Base-by-base conservation (phyloP, 2,113 vertebrate genomes). In the Columba livia region DNA sequence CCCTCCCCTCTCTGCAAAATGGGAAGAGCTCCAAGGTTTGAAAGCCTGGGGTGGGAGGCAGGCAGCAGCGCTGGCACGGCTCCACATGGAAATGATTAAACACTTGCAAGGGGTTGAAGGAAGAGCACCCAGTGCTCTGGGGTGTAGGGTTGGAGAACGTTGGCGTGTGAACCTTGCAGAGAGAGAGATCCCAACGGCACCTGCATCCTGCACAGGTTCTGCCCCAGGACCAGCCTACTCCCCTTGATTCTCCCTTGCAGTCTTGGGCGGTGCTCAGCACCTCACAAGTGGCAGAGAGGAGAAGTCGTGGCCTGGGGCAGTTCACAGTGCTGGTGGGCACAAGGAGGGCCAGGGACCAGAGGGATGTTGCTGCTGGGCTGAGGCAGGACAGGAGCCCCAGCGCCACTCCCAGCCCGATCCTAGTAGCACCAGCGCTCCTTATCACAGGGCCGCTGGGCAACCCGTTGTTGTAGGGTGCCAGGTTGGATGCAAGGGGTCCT, bases 131-230 rank as follows among this genome's bases (percentile, higher is more conserved):
- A 54, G 67, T 11, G 87, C 79, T 91, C 36, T 6, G 64, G 66
- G 82, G 79, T 57, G 70, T 77, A 31, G 42, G 7, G 44, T 6
- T 90, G 71, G 51, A 72, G 79, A 94, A 36, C 1, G 1, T 29
- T 36, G 26, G 83, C 79, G 53, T 90, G 93, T 92, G 94, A 96
- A 94, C 79, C 69, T 92, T 56, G 83, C 36, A 50, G 70, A 81
- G 16, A 1, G 16, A 80, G 40, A 81, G 57, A 61, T 95, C 95
- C 61, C 92, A 94, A 62, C 4, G 0, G 88, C 65, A 88, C 71
- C 88, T 93, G 82, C 58, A 67, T 18, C 58, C 17, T 75, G 40
- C 4, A 5, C 47, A 51, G 74, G n/a, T 48, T 92, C 34, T 90
- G 61, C 40, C 66, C 62, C 5, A 3, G 73, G 74, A 87, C 21